Evolutionary conservation across 2,113 vertebrate genomes (phyloP), one percentile per base, ranked within the genome.

Genomic region (Damaliscus lunatus): DNA sequence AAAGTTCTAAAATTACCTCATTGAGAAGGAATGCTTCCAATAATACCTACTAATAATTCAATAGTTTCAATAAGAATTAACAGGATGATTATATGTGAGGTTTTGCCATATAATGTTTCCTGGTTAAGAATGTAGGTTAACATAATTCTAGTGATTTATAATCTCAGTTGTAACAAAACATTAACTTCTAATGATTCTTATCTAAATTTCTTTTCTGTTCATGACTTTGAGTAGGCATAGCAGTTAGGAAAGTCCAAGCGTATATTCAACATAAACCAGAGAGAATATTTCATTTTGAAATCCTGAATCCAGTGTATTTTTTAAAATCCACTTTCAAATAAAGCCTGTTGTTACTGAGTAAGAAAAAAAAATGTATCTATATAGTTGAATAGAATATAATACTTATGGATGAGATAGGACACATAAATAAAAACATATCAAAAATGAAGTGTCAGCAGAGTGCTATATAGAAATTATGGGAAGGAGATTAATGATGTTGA

Each of bases 11-110:
- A 95, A 94, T 36, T 84, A 31, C 78, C 71, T 96, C 74, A 29
- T n/a, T 97, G 91, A 92, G 86, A 95, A 97, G n/a, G 19, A 87
- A 10, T 91, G 16, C 12, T 87, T 84, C 67, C 33, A 95, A 55
- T 87, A 94, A 94, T 97, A 96, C 97, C 92, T 90, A 88, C 52
- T 94, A 50, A 53, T 95, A 91, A 89, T 94, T 94, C n/a, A 53
- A 23, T 89, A 84, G 13, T 92, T 95, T 40, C 55, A 33, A 81
- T 6, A 94, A 97, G 71, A 85, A 93, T 91, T 67, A 88, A 83
- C 40, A 95, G 62, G 16, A 91, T 86, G 83, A 13, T 71, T 40
- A 40, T 64, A 86, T 59, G 17, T 90, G 59, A 29, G 9, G 3
- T 95, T 96, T 95, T 97, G 31, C 53, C 36, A 8, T 36, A 81